These are phyloP conservation scores for Characodon lateralis DNA, from an alignment of 2,797 vertebrate genomes.

Conservation along the genomic window DNA sequence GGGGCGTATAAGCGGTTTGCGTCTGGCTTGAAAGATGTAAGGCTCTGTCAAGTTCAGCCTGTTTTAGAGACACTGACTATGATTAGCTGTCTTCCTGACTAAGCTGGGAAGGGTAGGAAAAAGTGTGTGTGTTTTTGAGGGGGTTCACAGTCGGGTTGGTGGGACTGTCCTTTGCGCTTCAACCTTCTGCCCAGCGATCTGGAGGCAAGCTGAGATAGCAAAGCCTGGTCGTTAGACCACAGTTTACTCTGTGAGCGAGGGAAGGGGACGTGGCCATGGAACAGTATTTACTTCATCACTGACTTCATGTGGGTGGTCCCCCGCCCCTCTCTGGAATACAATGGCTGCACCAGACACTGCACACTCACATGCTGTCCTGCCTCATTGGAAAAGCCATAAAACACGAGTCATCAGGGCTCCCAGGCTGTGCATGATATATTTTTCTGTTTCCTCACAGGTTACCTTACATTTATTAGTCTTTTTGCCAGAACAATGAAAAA, in stretches of 20 bases:
- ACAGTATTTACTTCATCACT: conserved; percentile 79
- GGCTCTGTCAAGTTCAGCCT: conserved; percentile 65
- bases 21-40: conserved; percentile 56
- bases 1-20: conserved; percentile 64
- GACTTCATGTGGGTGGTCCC: conserved; percentile 80
- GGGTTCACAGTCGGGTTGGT: conserved; percentile 38
- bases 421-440: conserved; percentile 70
- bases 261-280: conserved; percentile 67
- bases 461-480: conserved; percentile 49
- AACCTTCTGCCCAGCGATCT: conserved; percentile 56
- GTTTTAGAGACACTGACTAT: conserved; percentile 48
- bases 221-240: conserved; percentile 56
- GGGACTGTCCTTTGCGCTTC: conserved; percentile 27
- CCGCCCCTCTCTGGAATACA: conserved; percentile 69
- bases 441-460: conserved; percentile 65
- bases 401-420: conserved; percentile 72
- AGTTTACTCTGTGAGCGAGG: conserved; percentile 69
- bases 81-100: conserved; percentile 58
- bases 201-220: conserved; percentile 73
- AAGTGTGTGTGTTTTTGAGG: conserved; percentile 20
- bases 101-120: conserved; percentile 33
- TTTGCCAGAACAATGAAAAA: conserved; percentile 40
- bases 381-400: conserved; percentile 83
- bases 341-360: conserved; percentile 79
- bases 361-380: conserved; percentile 77